phyloP scores from a whole-genome alignment of 1,140 invertebrate species.

The Habropoda laboriosa region DNA sequence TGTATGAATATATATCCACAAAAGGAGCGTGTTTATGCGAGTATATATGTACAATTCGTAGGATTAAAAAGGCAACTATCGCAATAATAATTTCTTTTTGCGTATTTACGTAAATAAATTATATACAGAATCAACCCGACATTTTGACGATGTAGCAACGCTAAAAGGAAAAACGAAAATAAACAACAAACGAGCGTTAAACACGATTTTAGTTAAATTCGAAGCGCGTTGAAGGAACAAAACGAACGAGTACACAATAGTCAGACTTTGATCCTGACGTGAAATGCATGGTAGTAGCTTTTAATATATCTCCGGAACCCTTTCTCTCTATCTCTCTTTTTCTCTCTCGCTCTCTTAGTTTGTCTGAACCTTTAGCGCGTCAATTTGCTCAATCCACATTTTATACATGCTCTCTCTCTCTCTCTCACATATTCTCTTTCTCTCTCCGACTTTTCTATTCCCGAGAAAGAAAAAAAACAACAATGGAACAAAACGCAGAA shows the following conservation, averaged over 20 bases:
- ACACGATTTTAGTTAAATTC: slow-evolving; percentile 42
- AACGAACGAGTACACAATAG: slow-evolving; percentile 5
- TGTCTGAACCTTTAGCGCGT: neutral
- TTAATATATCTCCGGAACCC: neutral
- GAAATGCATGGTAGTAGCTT: slow-evolving; percentile 10
- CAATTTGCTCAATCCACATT: neutral
- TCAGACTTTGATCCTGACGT: neutral
- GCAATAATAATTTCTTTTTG: slow-evolving; percentile 14
- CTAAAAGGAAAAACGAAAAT: slow-evolving; percentile 10
- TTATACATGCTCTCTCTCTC: neutral
- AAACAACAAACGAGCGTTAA: slow-evolving; percentile 60
- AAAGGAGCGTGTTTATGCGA: slow-evolving; percentile 43
- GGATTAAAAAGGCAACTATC: slow-evolving; percentile 52
- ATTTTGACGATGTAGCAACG: slow-evolving; percentile 45
- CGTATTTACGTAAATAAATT: slow-evolving; percentile 48
- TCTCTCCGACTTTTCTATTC: neutral
- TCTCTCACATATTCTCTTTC: neutral
- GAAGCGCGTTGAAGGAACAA: slow-evolving; percentile 37
- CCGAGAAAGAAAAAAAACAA: neutral
- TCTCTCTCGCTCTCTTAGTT: neutral
- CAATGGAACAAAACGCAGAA: slow-evolving; percentile 26
- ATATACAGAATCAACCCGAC: slow-evolving; percentile 56
- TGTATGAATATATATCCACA: slow-evolving; percentile 34
- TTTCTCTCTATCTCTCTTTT: neutral
- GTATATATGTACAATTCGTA: slow-evolving; percentile 61